Base-by-base conservation (phyloP, 2,797 vertebrate genomes). In the Gobionotothen gibberifrons region DNA sequence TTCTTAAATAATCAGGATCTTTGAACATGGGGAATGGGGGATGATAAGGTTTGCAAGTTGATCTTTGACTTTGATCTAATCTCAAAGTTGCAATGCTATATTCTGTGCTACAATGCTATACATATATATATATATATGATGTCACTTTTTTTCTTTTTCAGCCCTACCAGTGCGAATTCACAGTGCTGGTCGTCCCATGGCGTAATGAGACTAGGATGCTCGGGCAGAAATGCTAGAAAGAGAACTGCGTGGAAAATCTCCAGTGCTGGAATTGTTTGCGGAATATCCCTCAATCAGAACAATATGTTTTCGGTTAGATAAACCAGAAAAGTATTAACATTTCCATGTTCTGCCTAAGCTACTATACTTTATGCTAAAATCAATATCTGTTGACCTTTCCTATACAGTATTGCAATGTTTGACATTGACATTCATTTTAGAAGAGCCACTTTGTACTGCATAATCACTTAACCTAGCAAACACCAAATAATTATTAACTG, bases 151-250 rank as follows among this genome's bases (percentile, higher is more conserved):
- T 16, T 39, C 19, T 69, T 63, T 47, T 69, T 8, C 81, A 95
- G 93, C 0, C 47, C 4, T 83, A 79, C 72, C 0, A 2, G 58
- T 95, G 94, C 86, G 80, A 6, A 0, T 91, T 95, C 1, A 59
- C 0, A 0, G 93, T 95, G 78, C 92, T 85, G 90, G 86, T 9
- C 65, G 51, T 47, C 3, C 81, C 83, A 14, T 95, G 95, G 94
- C 0, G 63, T 0, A 29, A 0, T 0, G 3, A 12, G 0, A 85
- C 85, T 2, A 0, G 0, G 2, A 0, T 95, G 47, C 0, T 1
- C 0, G 2, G 54, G 0, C 1, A 84, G 5, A 9, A 1, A 0
- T 95, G 90, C 73, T 26, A 44, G 21, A 62, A 21, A 4, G 3
- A 36, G 15, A 68, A 47, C 65, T 8, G 16, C 7, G 2, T 2